Evolutionary conservation across 1,140 invertebrate genomes (phyloP).

Genomic region (Trachelipus rathkii): DNA sequence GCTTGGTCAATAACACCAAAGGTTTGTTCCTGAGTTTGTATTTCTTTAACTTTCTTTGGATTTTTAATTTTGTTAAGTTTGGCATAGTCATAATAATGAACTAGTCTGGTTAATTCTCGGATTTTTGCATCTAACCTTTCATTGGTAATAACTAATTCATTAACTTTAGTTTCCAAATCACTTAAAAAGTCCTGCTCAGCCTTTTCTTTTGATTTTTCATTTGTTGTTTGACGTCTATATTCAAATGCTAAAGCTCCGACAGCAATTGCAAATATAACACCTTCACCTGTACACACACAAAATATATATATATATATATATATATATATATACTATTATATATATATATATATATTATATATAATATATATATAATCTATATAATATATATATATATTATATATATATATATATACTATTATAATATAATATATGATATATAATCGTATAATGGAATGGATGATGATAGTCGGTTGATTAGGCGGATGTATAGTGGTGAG

Average conservation of each 20-base stretch:
- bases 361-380: conserved; percentile 5
- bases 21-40: no score
- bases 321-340: conserved; percentile 12
- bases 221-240: not conserved
- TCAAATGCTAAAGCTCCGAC: not conserved
- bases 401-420: not conserved
- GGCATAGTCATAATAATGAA: no score
- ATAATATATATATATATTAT: conserved; percentile 13
- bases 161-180: not conserved
- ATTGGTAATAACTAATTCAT: not conserved
- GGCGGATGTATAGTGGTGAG: no score
- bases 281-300: not conserved
- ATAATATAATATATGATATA: no score
- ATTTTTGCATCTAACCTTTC: not conserved
- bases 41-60: no score
- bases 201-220: not conserved
- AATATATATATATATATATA: conserved; percentile 13
- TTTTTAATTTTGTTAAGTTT: no score
- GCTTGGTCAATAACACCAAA: no score
- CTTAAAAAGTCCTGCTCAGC: not conserved
- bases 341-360: conserved; percentile 11
- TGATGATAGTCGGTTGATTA: no score
- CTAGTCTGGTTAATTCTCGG: not conserved
- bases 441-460: no score
- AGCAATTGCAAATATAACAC: not conserved